A percentile compares a stretch with the other conserved stretches of the same genome.
Evolutionary conservation across 2,113 vertebrate species (phyloP).

Genomic region (Leiothrix lutea): DNA sequence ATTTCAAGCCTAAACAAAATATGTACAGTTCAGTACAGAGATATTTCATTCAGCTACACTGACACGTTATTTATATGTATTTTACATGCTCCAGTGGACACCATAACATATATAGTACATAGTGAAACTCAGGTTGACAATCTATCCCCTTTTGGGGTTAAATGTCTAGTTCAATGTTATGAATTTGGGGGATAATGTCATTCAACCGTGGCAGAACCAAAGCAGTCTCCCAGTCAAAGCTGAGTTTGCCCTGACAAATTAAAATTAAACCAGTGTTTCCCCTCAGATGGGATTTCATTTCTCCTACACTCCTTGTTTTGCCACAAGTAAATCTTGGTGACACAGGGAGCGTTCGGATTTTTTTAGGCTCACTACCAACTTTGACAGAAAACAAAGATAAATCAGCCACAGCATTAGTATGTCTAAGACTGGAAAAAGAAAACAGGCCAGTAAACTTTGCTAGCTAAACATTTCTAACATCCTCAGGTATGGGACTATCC

Average conservation of each 20-base stretch:
- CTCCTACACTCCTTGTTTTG: conserved; percentile 45
- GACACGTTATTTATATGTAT: conserved; percentile 53
- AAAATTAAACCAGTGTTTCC: conserved; percentile 49
- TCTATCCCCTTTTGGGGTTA: conserved; percentile 49
- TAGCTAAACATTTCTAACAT: not conserved
- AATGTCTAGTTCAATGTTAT: conserved; percentile 44
- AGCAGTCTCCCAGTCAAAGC: conserved; percentile 20
- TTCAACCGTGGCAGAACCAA: conserved; percentile 34
- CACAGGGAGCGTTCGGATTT: not conserved
- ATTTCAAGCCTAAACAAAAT: conserved; percentile 26
- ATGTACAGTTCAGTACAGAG: not conserved
- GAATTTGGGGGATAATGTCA: conserved; percentile 60
- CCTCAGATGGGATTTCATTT: conserved; percentile 53
- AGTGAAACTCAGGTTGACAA: conserved; percentile 39
- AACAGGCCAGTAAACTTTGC: not conserved
- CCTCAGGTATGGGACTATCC: not conserved
- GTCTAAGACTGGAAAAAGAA: not conserved
- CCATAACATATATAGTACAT: conserved; percentile 42
- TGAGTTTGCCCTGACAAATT: conserved; percentile 52
- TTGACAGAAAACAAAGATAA: conserved; percentile 55
- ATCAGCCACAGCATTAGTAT: not conserved
- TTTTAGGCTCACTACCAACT: conserved; percentile 45
- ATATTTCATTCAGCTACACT: conserved; percentile 32
- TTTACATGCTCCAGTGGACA: conserved; percentile 51
- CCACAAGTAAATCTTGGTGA: conserved; percentile 30